Evolutionary conservation across 2,797 vertebrate genomes (phyloP), one percentile per base, ranked within the genome.

Genomic region (Sebastes hubbsi): DNA sequence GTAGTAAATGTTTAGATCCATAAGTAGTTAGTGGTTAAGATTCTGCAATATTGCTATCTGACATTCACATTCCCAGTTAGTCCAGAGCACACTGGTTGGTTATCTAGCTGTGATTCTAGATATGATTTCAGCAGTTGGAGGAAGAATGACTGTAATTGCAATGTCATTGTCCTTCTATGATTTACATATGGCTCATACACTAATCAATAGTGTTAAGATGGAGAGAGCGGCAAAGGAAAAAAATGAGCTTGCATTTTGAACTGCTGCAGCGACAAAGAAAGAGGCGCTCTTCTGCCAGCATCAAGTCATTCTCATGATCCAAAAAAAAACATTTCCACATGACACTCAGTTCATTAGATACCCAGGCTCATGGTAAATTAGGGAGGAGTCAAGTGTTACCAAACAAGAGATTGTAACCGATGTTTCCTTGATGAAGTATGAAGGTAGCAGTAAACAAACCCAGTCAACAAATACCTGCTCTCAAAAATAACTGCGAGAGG

Each of bases 1-100:
- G 38, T 16, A 6, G 3, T 75, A 10, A 59, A 0, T 63, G 25
- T 16, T 4, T 16, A n/a, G 68, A 55, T 18, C 22, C 20, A 29
- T 30, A 5, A 22, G n/a, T 8, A 8, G 32, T 1, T 18, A 4
- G 1, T 5, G 6, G 1, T 18, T 49, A 20, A 0, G 25, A 34
- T 60, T 34, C 4, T 64, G 5, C 6, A 13, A 24, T 8, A 27
- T 68, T 22, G 36, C 8, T 24, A 55, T 55, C 14, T 25, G 14
- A 9, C 54, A 38, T 42, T 42, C 38, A 16, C 14, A 46, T 46
- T 46, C 16, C 0, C 42, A 9, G 9, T 18, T 64, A 18, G 13
- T 13, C 52, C 20, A 32, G 11, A 1, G 5, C 8, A 11, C 32
- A 22, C 27, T 13, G 16, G 16, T n/a, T n/a, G 29, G 3, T 24